These are phyloP conservation scores for Alcis repandata DNA, from an alignment of 2,888 invertebrate genomes.

Conservation along the genomic window DNA sequence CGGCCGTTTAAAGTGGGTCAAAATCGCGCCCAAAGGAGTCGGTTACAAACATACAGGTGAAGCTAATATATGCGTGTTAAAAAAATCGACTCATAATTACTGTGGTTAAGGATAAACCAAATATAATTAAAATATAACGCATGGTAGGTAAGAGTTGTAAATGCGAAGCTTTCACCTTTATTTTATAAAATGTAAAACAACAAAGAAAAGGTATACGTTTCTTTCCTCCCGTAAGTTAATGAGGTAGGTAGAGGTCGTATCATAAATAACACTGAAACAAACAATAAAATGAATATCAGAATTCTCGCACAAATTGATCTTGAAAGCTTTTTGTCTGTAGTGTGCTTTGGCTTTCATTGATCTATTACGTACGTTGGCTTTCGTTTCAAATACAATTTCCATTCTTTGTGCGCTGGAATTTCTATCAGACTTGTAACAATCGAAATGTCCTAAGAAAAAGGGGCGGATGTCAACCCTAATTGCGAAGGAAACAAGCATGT, in stretches of 20 bases:
- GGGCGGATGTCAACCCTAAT: slow-evolving; percentile 26
- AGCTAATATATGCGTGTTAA: no score
- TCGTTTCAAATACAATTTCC: no score
- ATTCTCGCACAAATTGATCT: not conserved
- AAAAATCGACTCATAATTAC: no score
- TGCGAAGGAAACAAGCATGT: slow-evolving; percentile 25
- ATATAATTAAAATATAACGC: not conserved
- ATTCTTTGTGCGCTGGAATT: not conserved
- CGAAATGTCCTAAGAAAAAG: slow-evolving; percentile 16
- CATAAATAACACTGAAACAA: not conserved
- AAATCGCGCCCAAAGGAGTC: no score
- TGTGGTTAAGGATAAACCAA: not conserved
- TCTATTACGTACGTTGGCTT: no score
- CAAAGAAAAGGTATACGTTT: not conserved
- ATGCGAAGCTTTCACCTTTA: no score
- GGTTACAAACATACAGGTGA: no score
- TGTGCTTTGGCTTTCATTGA: no score
- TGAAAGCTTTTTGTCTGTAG: not conserved
- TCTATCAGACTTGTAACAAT: not conserved
- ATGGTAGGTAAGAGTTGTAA: not conserved
- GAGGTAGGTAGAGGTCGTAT: not conserved
- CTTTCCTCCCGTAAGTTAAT: not conserved
- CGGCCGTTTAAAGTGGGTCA: no score
- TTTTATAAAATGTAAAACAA: not conserved
- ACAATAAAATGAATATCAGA: slow-evolving; percentile 3